Evolutionary conservation across 1,140 invertebrate genomes (phyloP), one percentile per base, ranked within the genome.

Genomic region (Ruditapes philippinarum): DNA sequence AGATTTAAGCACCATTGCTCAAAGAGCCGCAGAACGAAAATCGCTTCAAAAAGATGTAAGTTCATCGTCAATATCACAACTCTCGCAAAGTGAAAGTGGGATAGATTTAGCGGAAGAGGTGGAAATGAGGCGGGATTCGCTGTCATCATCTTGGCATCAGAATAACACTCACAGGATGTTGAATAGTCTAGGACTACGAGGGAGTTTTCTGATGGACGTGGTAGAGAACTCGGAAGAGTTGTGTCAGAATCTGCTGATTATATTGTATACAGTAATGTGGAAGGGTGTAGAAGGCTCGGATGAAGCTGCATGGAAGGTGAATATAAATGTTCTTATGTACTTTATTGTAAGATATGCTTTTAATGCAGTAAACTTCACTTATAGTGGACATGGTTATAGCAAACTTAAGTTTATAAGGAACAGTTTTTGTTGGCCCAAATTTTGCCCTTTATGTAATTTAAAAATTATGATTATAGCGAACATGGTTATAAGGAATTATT

Each of bases 191-290:
- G 94, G 94, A 12, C 88, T 94, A 22, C 90, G 92, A 28, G 88
- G 90, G 45, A 92, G 90, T 60, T 92, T 89, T 86, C 33, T 92
- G 1, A 89, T 76, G 42, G 92, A 94, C 31, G 85, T 90, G 22
- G 70, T 93, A n/a, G 94, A 93, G 96, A 97, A 94, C 96, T 96
- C 91, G 0, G 95, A 95, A 70, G 97, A 97, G 91, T 91, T 97
- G 73, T 97, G 96, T 74, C 96, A 97, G 92, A 95, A 97, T 40
- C 95, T 97, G 1, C 95, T 97, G 0, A 96, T 97, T 89, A 96
- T 97, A 68, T 91, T 97, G 9, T 96, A 97, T 82, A 96, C 96
- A 12, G 95, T 97, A 0, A 96, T 97, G 92, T 97, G 97, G 97
- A 96, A 97, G 89, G 97, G 97, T 33, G 95, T 97, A 31, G 96